Conservation (phyloP, 2,113 vertebrate genomes). For the Anser brachyrhynchus region DNA sequence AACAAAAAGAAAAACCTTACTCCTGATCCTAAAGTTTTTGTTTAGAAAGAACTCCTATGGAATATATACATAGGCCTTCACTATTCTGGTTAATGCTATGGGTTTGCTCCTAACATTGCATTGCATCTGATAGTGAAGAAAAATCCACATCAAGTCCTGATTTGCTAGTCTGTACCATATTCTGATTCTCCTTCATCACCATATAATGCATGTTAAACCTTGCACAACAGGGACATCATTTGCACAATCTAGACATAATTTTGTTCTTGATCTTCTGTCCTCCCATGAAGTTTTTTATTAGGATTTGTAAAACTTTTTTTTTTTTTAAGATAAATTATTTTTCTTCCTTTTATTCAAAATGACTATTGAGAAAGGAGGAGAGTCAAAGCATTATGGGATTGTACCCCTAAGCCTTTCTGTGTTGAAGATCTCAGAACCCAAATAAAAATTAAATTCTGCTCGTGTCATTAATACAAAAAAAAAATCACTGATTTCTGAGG, state of each 20-base stretch:
- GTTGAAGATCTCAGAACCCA: conserved; percentile 18
- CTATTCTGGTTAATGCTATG: background rate
- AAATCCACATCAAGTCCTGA: background rate
- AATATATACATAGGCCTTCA: background rate
- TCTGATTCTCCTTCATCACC: background rate
- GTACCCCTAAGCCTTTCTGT: background rate
- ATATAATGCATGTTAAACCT: background rate
- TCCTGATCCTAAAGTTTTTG: background rate
- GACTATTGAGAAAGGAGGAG: background rate
- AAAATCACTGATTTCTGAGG: background rate
- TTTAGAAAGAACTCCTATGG: background rate
- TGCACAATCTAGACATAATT: background rate
- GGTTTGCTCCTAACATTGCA: background rate
- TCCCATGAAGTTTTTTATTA: background rate
- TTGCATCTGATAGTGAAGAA: background rate
- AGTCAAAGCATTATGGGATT: background rate
- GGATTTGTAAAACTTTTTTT: conserved; percentile 9
- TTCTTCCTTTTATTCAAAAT: background rate
- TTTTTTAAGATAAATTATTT: background rate
- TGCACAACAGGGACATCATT: background rate
- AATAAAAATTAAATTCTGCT: background rate
- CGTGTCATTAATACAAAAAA: background rate
- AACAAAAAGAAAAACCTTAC: background rate
- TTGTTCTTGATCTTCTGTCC: background rate
- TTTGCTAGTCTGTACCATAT: background rate